phyloP scores from a whole-genome alignment of 2,113 vertebrate species.

The Rana temporaria region DNA sequence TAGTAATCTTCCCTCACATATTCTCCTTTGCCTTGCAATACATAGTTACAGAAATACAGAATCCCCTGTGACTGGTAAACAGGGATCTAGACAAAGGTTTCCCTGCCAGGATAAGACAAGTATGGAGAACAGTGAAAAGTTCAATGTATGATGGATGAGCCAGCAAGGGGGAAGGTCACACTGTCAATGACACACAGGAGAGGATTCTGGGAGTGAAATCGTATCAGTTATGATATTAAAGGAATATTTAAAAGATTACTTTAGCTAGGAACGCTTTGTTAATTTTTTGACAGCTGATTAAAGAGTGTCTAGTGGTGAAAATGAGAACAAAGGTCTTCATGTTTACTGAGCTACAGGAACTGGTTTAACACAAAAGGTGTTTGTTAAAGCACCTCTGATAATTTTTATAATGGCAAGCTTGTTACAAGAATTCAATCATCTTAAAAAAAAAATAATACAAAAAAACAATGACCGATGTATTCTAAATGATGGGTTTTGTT shows the following conservation, averaged over 20 bases:
- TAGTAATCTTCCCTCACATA: conserved; percentile 69
- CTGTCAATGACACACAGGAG: conserved; percentile 83
- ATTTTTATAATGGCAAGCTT: conserved; percentile 24
- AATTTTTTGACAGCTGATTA: conserved; percentile 54
- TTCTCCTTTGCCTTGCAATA: conserved; percentile 60
- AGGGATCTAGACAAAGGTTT: conserved; percentile 86
- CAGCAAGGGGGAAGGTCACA: conserved; percentile 85
- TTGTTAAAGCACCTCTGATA: conserved; percentile 34
- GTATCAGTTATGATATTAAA: conserved; percentile 62
- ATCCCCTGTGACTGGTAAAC: conserved; percentile 78
- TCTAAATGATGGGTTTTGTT: not conserved
- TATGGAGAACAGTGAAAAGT: conserved; percentile 83
- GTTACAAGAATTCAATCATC: conserved; percentile 16
- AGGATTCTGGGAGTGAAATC: conserved; percentile 72
- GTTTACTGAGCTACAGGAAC: conserved; percentile 47
- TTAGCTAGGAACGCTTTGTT: conserved; percentile 42
- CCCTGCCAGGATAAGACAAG: conserved; percentile 76
- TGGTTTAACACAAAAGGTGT: conserved; percentile 42
- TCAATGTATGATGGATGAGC: conserved; percentile 96
- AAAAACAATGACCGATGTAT: conserved; percentile 4
- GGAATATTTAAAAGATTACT: conserved; percentile 59
- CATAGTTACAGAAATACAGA: conserved; percentile 62
- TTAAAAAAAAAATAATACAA: not conserved
- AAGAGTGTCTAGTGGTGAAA: conserved; percentile 46
- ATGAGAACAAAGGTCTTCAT: conserved; percentile 54